Evolutionary conservation across 2,113 vertebrate species (phyloP).

Genomic region (Sturnira hondurensis): DNA sequence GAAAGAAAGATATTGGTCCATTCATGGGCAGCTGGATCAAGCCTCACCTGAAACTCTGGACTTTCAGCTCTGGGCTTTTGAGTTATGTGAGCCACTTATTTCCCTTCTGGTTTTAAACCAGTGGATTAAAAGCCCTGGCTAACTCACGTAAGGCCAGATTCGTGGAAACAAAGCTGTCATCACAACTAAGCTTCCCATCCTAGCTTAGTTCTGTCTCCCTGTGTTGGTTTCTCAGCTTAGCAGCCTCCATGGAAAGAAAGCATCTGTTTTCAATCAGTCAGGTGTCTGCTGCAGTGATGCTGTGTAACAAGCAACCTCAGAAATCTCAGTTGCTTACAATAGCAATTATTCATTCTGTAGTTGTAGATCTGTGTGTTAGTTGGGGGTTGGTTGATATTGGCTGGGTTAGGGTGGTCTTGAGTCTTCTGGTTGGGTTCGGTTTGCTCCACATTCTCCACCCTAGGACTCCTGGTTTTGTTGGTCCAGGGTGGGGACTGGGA

Average conservation of each 20-base stretch:
- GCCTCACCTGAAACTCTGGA: not conserved
- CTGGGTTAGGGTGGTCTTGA: not conserved
- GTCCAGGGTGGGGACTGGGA: not conserved
- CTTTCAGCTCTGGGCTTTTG: not conserved
- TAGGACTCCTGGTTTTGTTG: not conserved
- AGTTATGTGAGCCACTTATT: not conserved
- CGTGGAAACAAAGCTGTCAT: not conserved
- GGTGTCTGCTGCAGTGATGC: not conserved
- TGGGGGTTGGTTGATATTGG: not conserved
- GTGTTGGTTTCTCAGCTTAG: not conserved
- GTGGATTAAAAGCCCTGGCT: not conserved
- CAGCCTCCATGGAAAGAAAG: not conserved
- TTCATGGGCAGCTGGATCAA: not conserved
- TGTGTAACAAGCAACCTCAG: not conserved
- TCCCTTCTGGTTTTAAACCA: not conserved
- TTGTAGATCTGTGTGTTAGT: accelerated
- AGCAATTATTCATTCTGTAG: not conserved
- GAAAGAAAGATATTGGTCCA: not conserved
- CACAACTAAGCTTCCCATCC: too few species aligned
- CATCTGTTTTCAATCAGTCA: not conserved
- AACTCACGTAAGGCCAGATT: not conserved
- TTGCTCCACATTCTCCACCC: not conserved
- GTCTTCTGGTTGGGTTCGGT: not conserved
- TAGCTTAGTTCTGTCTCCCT: not conserved
- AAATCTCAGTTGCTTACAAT: not conserved